Evolutionary conservation across 2,888 invertebrate species (phyloP).

Genomic region (Diaphora mendica): DNA sequence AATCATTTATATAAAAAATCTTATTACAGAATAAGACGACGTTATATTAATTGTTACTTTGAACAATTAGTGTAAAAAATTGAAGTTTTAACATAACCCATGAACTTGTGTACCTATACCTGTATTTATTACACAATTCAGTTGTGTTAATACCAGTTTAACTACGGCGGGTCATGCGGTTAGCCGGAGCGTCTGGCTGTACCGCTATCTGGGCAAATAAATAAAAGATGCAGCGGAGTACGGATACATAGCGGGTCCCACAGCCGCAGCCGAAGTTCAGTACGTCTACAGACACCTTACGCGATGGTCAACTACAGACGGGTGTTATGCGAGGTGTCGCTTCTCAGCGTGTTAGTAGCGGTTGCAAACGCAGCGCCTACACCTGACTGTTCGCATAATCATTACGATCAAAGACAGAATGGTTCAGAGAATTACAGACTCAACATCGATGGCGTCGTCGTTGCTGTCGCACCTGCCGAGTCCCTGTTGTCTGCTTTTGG

Average conservation of each 20-base stretch:
- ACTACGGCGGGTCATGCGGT: constrained; percentile 69
- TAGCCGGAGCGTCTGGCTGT: constrained; percentile 67
- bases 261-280: constrained; percentile 69
- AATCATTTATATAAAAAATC: not conserved
- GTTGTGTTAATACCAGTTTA: constrained; percentile 78
- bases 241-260: constrained; percentile 77
- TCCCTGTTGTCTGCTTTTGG: constrained; percentile 86
- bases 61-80: not conserved
- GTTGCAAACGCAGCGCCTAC: constrained; percentile 61
- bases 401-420: constrained; percentile 92
- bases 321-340: constrained; percentile 73
- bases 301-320: constrained; percentile 85
- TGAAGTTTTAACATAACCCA: constrained; percentile 27
- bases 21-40: not conserved
- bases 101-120: constrained; percentile 27
- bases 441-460: constrained; percentile 89
- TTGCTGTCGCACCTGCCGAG: constrained; percentile 89
- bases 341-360: constrained; percentile 56
- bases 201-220: constrained; percentile 85
- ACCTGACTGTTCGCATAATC: constrained; percentile 51
- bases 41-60: constrained; percentile 5
- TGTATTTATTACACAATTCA: constrained; percentile 67
- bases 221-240: constrained; percentile 83
- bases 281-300: constrained; percentile 66
- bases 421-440: constrained; percentile 91